These are phyloP conservation scores for Epinephelus coioides DNA, from an alignment of 2,797 vertebrate species.

Conservation along the genomic window DNA sequence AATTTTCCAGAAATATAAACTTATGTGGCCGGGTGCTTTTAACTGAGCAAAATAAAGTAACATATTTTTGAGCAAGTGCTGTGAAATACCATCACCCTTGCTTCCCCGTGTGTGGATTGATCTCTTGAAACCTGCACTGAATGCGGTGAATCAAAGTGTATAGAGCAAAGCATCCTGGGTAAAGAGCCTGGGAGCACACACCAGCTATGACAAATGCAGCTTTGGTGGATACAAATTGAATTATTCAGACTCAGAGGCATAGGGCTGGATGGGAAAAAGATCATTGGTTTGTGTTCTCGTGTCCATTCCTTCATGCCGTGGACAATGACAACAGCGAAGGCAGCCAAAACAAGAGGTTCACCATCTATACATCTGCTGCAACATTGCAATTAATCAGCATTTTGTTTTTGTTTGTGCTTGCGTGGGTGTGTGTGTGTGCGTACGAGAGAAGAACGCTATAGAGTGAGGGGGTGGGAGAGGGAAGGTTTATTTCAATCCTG, in stretches of 20 bases:
- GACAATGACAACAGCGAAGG: constrained; percentile 74
- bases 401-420: constrained; percentile 41
- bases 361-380: constrained; percentile 64
- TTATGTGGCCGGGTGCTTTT: background rate
- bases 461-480: no score
- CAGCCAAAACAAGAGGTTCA: constrained; percentile 77
- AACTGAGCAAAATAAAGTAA: background rate
- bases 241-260: constrained; percentile 77
- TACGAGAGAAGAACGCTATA: constrained; percentile 20
- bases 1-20: background rate
- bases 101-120: constrained; percentile 27
- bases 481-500: constrained; percentile 57
- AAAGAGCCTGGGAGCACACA: constrained; percentile 65
- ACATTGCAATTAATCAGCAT: constrained; percentile 63
- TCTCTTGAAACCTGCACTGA: constrained; percentile 48
- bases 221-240: constrained; percentile 82
- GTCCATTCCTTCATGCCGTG: constrained; percentile 72
- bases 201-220: constrained; percentile 76
- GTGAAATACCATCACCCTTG: constrained; percentile 49
- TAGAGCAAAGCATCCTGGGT: constrained; percentile 73
- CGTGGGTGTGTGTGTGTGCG: background rate
- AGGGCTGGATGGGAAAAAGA: constrained; percentile 68
- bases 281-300: constrained; percentile 73
- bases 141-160: constrained; percentile 63
- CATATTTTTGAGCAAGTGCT: constrained; percentile 22